Conservation (phyloP, 1,140 invertebrate species). For the Calliphora vicina region DNA sequence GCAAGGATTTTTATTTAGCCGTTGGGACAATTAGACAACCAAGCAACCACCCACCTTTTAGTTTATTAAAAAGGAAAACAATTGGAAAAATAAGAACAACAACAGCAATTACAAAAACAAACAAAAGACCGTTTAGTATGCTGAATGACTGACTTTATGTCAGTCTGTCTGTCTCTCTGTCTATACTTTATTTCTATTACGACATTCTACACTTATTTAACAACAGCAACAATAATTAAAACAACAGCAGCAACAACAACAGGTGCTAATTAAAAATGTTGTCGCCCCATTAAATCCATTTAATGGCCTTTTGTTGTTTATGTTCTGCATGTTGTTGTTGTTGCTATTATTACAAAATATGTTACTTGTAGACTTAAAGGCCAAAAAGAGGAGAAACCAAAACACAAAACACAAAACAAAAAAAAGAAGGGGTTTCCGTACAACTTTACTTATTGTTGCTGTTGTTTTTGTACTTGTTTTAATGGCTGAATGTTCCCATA, state of each 20-base stretch:
- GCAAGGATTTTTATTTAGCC: too few species aligned
- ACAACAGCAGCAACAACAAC: conserved; percentile 32
- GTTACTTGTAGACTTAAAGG: too few species aligned
- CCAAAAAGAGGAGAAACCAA: too few species aligned
- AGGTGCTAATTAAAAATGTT: conserved; percentile 40
- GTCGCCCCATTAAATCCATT: conserved; percentile 38
- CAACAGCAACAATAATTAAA: neutral
- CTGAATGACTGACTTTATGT: too few species aligned
- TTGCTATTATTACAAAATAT: neutral
- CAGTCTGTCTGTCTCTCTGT: too few species aligned
- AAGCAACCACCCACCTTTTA: too few species aligned
- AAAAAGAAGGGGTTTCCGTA: too few species aligned
- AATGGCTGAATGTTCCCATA: neutral
- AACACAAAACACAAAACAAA: too few species aligned
- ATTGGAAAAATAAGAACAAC: neutral
- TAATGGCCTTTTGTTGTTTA: conserved; percentile 1
- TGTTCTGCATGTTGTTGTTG: neutral
- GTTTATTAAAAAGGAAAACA: neutral
- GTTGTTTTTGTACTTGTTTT: neutral
- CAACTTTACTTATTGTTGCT: neutral
- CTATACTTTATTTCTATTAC: too few species aligned
- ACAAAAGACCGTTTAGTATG: neutral
- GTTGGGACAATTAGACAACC: too few species aligned
- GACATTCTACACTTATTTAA: too few species aligned
- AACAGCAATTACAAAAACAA: neutral